phyloP scores from a whole-genome alignment of 2,888 invertebrate genomes.

The Diloba caeruleocephala region DNA sequence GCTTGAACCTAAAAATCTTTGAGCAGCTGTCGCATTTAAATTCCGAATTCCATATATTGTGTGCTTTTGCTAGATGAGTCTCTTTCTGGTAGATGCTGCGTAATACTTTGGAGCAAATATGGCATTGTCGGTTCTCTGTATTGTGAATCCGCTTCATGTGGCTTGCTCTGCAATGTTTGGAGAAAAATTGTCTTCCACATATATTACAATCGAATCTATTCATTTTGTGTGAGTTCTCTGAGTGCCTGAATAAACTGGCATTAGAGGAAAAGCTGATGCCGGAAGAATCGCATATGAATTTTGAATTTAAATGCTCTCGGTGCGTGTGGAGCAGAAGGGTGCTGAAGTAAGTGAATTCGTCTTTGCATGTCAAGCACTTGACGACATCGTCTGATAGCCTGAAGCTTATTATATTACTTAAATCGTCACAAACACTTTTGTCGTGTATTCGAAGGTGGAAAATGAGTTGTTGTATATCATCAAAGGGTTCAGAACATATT shows the following conservation, averaged over 20 bases:
- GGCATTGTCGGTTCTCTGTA: conserved; percentile 25
- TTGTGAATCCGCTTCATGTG: conserved; percentile 24
- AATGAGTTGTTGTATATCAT: conserved; percentile 16
- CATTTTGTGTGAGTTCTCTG: conserved; percentile 13
- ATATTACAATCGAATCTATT: conserved; percentile 20
- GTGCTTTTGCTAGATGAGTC: conserved; percentile 28
- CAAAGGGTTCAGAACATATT: conserved; percentile 21
- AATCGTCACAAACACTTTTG: conserved; percentile 11
- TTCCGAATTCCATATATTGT: conserved; percentile 21
- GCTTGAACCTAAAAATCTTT: conserved; percentile 26
- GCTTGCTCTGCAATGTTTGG: neutral
- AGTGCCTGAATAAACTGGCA: conserved; percentile 13
- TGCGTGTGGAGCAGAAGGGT: conserved; percentile 35
- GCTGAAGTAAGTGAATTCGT: conserved; percentile 31
- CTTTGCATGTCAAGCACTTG: conserved; percentile 37
- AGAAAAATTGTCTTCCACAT: conserved; percentile 29
- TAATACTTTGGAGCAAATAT: conserved; percentile 27
- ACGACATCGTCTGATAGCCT: conserved; percentile 38
- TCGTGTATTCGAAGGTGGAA: conserved; percentile 33
- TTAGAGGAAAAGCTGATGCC: conserved; percentile 16
- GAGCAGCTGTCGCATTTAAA: conserved; percentile 29
- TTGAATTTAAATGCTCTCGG: conserved; percentile 24
- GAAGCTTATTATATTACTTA: conserved; percentile 32
- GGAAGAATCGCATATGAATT: conserved; percentile 35
- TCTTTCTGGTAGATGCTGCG: conserved; percentile 27